Evolutionary conservation across 2,888 invertebrate species (phyloP).

Genomic region (Merodon equestris): DNA sequence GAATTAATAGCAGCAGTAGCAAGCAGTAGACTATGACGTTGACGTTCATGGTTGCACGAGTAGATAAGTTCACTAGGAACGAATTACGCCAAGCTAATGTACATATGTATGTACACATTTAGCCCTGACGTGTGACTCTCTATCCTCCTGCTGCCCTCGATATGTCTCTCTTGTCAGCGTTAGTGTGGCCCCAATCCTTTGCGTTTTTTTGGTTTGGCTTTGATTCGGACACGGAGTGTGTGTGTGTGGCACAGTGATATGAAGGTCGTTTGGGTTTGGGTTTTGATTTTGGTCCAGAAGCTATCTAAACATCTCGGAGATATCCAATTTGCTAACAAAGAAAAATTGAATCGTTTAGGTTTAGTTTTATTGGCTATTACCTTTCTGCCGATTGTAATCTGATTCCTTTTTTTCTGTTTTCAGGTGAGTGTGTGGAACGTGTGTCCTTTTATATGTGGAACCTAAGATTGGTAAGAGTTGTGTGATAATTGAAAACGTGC

Average conservation of each 20-base stretch:
- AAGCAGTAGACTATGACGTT: conserved; percentile 54
- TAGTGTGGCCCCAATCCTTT: conserved; percentile 16
- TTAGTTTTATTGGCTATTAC: conserved; percentile 12
- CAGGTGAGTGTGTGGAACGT: conserved; percentile 30
- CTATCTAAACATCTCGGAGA: conserved; percentile 2
- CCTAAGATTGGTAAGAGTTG: conserved; percentile 37
- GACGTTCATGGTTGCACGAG: conserved; percentile 30
- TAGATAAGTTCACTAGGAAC: conserved; percentile 54
- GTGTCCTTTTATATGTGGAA: conserved; percentile 4
- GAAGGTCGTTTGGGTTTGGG: conserved; percentile 58
- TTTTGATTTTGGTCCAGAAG: conserved; percentile 44
- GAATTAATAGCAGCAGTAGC: conserved; percentile 28
- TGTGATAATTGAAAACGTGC: background rate
- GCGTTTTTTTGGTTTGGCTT: too few species aligned
- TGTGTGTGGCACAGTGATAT: conserved; percentile 19
- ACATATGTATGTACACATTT: conserved; percentile 2
- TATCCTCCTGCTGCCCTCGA: too few species aligned
- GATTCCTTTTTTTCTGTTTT: conserved; percentile 13
- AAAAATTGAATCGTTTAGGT: background rate
- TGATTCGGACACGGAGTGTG: too few species aligned
- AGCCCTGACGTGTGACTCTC: background rate
- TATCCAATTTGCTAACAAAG: conserved; percentile 17
- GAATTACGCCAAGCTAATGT: conserved; percentile 22
- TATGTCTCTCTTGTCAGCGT: too few species aligned
- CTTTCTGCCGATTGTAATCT: background rate